Percentiles rank a stretch among this genome's conserved stretches.
These are phyloP conservation scores for Protodeltote pygarga DNA, from an alignment of 2,888 invertebrate genomes.

Conservation along the genomic window DNA sequence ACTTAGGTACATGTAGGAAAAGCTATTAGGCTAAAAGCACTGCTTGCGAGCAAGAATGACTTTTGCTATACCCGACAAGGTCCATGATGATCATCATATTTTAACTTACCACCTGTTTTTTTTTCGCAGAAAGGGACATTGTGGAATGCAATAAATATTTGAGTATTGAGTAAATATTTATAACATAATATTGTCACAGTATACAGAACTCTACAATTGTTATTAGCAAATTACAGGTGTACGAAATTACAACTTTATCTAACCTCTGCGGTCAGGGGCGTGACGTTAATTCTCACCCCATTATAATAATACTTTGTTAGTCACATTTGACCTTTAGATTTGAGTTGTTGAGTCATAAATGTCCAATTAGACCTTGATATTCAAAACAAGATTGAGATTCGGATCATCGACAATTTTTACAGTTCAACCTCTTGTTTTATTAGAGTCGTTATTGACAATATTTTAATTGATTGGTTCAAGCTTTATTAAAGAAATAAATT, in stretches of 20 bases:
- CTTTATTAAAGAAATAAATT: background rate
- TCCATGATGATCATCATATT: too few relatives aligned
- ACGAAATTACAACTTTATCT: conserved; percentile 20
- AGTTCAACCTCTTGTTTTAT: conserved; percentile 2
- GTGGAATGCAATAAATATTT: too few relatives aligned
- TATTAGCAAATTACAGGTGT: background rate
- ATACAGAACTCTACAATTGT: background rate
- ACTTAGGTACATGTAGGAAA: too few relatives aligned
- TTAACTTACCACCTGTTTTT: too few relatives aligned
- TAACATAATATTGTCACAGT: too few relatives aligned
- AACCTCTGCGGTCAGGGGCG: conserved; percentile 15
- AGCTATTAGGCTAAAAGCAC: too few relatives aligned
- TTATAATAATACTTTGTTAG: conserved; percentile 12
- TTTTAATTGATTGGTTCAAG: background rate
- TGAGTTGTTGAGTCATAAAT: conserved; percentile 27
- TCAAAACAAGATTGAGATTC: conserved; percentile 22
- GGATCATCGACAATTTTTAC: conserved; percentile 21
- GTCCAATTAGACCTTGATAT: conserved; percentile 23
- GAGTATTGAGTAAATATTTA: too few relatives aligned
- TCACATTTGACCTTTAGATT: conserved; percentile 21
- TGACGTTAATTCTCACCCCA: conserved; percentile 22
- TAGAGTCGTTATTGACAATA: background rate
- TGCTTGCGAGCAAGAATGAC: too few relatives aligned
- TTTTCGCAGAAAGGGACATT: too few relatives aligned
- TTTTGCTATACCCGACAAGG: too few relatives aligned